Percentiles rank a stretch among this genome's conserved stretches.
Conservation (phyloP, 2,888 invertebrate species). For the Drosophila hawaiiensis region DNA sequence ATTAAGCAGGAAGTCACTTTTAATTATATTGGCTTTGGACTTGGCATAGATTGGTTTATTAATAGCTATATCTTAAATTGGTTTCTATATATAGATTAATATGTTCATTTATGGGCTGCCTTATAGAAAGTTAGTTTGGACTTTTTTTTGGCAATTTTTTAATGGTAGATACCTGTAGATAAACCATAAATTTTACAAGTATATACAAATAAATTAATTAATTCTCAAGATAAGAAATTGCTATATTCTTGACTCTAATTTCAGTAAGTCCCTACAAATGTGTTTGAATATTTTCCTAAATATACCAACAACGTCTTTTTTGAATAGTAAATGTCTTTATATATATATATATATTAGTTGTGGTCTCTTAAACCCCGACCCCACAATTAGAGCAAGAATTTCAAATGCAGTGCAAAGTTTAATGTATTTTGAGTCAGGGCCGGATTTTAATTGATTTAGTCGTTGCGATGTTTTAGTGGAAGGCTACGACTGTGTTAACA, state of each 20-base stretch:
- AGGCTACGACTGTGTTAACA: conserved; percentile 7
- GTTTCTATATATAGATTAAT: not conserved
- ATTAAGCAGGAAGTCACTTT: not conserved
- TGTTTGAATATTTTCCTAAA: not conserved
- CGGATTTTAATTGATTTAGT: conserved; percentile 24
- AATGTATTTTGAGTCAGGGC: conserved; percentile 6
- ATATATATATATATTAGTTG: conserved; percentile 7
- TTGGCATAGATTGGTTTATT: not conserved
- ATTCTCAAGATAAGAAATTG: not conserved
- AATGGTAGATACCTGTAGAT: not conserved
- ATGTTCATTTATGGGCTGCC: not conserved
- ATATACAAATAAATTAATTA: not conserved
- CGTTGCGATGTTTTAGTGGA: conserved; percentile 3
- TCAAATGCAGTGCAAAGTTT: conserved; percentile 43
- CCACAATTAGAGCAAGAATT: conserved; percentile 31
- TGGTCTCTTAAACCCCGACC: conserved; percentile 5
- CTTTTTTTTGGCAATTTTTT: too few relatives aligned
- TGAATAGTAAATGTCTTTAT: not conserved
- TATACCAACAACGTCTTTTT: not conserved
- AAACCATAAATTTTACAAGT: not conserved
- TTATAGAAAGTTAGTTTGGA: not conserved
- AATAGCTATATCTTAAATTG: not conserved
- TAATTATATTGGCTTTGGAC: not conserved
- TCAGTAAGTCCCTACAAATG: not conserved
- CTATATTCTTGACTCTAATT: not conserved